phyloP scores from a whole-genome alignment of 2,888 invertebrate species.

The Bellardia bayeri region DNA sequence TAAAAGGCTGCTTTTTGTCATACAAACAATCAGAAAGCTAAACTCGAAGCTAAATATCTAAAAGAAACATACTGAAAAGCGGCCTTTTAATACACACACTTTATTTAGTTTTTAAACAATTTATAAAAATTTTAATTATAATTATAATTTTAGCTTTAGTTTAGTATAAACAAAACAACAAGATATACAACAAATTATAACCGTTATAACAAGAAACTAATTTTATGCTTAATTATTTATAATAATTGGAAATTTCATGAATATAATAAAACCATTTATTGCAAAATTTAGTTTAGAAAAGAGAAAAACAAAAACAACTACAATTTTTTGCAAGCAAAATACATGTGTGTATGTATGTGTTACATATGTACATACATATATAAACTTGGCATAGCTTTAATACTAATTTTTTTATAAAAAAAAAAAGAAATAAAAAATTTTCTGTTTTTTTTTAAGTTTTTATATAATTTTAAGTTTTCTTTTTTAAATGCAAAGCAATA shows the following conservation, averaged over 20 bases:
- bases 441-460: conserved; percentile 57
- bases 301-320: not conserved
- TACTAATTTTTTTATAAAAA: conserved; percentile 54
- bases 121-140: conserved; percentile 52
- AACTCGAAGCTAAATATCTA: not conserved
- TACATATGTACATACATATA: not conserved
- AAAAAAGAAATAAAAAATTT: conserved; percentile 45
- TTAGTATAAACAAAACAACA: conserved; percentile 14
- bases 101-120: conserved; percentile 60
- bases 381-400: conserved; percentile 67
- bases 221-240: conserved; percentile 46
- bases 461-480: conserved; percentile 63
- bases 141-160: conserved; percentile 55
- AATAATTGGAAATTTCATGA: conserved; percentile 69
- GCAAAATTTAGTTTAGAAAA: conserved; percentile 17
- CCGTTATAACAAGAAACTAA: conserved; percentile 43
- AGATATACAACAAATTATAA: not conserved
- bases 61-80: conserved; percentile 45
- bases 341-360: too few species aligned
- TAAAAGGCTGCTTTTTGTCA: conserved; percentile 25
- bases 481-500: conserved; percentile 68
- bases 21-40: not conserved
- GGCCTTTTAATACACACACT: conserved; percentile 58
- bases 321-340: conserved; percentile 32
- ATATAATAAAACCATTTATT: conserved; percentile 24